phyloP scores from a whole-genome alignment of 2,113 vertebrate genomes.

The Grus americana region DNA sequence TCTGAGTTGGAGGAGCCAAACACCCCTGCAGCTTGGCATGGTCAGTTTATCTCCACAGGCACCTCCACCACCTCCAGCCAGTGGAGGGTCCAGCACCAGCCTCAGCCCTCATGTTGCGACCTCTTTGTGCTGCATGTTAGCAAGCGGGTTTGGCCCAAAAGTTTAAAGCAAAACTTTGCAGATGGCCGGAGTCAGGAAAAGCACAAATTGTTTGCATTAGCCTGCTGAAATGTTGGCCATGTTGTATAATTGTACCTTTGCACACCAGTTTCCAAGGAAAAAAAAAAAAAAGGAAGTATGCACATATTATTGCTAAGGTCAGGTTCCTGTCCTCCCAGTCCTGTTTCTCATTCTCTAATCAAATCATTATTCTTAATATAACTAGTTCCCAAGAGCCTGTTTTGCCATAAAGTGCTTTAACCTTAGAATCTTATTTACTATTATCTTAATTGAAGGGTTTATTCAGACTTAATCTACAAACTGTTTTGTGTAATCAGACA shows the following conservation, averaged over 20 bases:
- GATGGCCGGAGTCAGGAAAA: not conserved
- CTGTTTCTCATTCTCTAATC: conserved; percentile 11
- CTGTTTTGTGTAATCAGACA: not conserved
- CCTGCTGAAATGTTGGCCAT: not conserved
- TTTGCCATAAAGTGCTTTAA: not conserved
- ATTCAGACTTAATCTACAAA: not conserved
- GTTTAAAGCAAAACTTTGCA: not conserved
- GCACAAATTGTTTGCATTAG: conserved; percentile 20
- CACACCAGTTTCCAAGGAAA: not conserved
- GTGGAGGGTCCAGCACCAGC: not conserved
- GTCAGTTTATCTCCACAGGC: not conserved
- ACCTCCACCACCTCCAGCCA: not conserved
- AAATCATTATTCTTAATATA: not conserved
- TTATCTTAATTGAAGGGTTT: not conserved
- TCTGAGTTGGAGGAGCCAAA: not conserved
- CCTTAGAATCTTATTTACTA: not conserved
- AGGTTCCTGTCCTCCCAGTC: not conserved
- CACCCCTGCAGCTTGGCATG: accelerated
- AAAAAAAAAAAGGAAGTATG: not conserved
- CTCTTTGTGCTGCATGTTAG: not conserved
- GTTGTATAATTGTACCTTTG: not conserved
- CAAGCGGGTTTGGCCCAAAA: not conserved
- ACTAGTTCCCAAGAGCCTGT: not conserved
- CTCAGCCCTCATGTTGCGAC: not conserved
- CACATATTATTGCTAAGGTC: conserved; percentile 35